Base-by-base conservation (phyloP, 2,888 invertebrate species). In the Epsilonema sp. region DNA sequence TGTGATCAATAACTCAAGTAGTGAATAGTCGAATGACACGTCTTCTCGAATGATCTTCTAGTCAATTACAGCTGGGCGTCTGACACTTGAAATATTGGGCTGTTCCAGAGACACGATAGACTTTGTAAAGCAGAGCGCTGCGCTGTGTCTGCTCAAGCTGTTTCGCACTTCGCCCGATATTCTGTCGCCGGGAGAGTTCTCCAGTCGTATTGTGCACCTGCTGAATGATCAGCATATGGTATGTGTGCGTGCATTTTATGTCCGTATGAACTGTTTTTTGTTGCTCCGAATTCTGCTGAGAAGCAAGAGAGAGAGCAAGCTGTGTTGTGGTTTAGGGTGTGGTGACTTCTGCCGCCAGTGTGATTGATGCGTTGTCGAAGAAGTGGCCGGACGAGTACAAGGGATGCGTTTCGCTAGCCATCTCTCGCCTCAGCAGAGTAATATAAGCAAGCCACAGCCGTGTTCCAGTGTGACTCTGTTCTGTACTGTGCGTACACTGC, bases 371-470 rank as follows among this genome's bases (percentile, higher is more conserved):
- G 44, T 76, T 99, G 52, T 94, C 97, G 22, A 94, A 92, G 72
- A 84, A 86, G 66, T 94, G 89, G 71, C 92, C 97, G 20, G 94
- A 97, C 52, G 97, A 97, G 69, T 99, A 97, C 67, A 97, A 94
- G 70, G 94, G 92, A 52, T 94, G 94, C 69, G 92, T 97, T 22
- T 87, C 89, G 58, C 73, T 97, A 52, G 94, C 97, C 49, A 94
- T 99, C 42, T 94, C 94, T 22, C 76, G 97, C 60, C 74, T 99
- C 37, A 90, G 89, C 67, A 75, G 92, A 65, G 80, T 80, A 70
- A n/a, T n/a, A n/a, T n/a, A n/a, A n/a, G n/a, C n/a, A n/a, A n/a
- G n/a, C n/a, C n/a, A n/a, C 63, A n/a, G n/a, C n/a, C n/a, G n/a
- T n/a, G n/a, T n/a, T n/a, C n/a, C n/a, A 25, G 24, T 53, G 3